Evolutionary conservation across 2,888 invertebrate genomes (phyloP).

Genomic region (Agonopterix alstromeriana): DNA sequence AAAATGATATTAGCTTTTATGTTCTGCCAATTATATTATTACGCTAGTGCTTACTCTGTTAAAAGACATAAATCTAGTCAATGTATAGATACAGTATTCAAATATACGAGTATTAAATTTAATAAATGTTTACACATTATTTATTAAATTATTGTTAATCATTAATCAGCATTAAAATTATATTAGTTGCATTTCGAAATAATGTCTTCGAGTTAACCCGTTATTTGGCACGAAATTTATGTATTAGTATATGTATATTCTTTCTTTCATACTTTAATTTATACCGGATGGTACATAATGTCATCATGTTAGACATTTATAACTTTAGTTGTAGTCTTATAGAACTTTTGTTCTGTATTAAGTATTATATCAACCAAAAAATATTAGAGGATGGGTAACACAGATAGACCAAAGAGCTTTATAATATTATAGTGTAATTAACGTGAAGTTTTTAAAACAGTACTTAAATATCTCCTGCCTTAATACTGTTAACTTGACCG

Average conservation of each 20-base stretch:
- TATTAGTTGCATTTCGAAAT: no score
- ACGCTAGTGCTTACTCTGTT: background rate
- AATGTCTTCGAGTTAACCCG: no score
- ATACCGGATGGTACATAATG: no score
- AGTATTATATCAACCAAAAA: slow-evolving; percentile 8
- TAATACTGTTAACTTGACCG: slow-evolving; percentile 42
- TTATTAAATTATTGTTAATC: background rate
- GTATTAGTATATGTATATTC: no score
- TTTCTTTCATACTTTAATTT: no score
- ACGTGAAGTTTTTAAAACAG: slow-evolving; percentile 31
- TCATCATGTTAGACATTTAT: no score
- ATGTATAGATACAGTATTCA: slow-evolving; percentile 14
- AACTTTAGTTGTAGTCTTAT: background rate
- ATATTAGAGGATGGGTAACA: slow-evolving; percentile 2
- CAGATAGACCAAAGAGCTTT: slow-evolving; percentile 8
- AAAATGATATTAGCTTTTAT: no score
- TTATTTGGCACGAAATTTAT: no score
- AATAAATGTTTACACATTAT: no score
- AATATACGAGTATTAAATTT: background rate
- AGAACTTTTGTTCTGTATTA: background rate
- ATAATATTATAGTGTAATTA: slow-evolving; percentile 15
- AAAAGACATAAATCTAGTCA: slow-evolving; percentile 32
- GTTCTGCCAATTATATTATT: no score
- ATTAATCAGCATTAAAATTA: background rate
- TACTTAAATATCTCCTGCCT: slow-evolving; percentile 52